Evolutionary conservation across 2,888 invertebrate genomes (phyloP).

Genomic region (Agelastica alni): DNA sequence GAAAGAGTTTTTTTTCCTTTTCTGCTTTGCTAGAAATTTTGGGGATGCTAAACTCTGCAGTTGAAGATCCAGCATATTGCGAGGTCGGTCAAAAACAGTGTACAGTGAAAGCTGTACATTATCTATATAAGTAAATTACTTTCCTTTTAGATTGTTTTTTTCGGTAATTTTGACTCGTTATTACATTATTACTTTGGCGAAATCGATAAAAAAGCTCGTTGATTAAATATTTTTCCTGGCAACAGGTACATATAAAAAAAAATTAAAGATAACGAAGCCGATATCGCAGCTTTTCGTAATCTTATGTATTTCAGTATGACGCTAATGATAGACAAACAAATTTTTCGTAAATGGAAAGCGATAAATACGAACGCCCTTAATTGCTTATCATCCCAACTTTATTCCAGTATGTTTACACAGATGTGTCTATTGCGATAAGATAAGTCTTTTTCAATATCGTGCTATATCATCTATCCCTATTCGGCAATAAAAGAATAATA

Average conservation of each 20-base stretch:
- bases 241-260: conserved; percentile 4
- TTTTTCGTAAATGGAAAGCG: conserved; percentile 24
- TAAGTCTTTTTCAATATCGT: conserved; percentile 44
- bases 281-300: conserved; percentile 21
- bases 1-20: too few relatives aligned
- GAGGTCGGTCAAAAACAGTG: too few relatives aligned
- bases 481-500: conserved; percentile 46
- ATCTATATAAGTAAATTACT: too few relatives aligned
- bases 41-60: too few relatives aligned
- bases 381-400: conserved; percentile 33
- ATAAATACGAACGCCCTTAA: conserved; percentile 25
- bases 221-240: background rate
- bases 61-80: too few relatives aligned
- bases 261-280: conserved; percentile 4
- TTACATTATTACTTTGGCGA: too few relatives aligned
- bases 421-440: conserved; percentile 46
- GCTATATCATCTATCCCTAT: conserved; percentile 44
- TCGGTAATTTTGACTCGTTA: too few relatives aligned
- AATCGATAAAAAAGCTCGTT: background rate
- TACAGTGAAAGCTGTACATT: too few relatives aligned
- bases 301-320: conserved; percentile 22
- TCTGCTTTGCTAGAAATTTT: too few relatives aligned
- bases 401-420: conserved; percentile 45
- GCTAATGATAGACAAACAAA: conserved; percentile 29
- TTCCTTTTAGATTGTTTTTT: too few relatives aligned